A percentile compares a stretch with the other conserved stretches of the same genome.
phyloP scores from a whole-genome alignment of 2,888 invertebrate species.

The Drosophila basisetae region DNA sequence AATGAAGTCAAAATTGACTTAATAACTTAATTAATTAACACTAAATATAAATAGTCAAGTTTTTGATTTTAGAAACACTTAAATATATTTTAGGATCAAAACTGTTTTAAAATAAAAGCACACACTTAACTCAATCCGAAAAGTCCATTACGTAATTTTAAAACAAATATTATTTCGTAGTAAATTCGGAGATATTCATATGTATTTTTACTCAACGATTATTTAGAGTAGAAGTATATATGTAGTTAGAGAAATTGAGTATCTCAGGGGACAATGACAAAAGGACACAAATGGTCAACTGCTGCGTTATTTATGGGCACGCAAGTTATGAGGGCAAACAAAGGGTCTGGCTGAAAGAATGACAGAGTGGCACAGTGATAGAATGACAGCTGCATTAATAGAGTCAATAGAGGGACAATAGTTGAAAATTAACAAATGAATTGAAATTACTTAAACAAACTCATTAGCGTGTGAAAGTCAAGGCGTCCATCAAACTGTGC shows the following conservation, averaged over 20 bases:
- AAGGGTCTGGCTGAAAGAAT: conserved; percentile 15
- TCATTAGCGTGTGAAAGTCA: conserved; percentile 76
- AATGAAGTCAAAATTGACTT: too few relatives aligned
- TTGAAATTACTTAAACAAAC: conserved; percentile 81
- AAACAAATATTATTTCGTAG: background rate
- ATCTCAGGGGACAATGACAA: conserved; percentile 51
- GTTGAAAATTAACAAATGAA: conserved; percentile 81
- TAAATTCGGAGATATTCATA: background rate
- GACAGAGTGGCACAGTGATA: conserved; percentile 31
- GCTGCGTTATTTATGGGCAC: conserved; percentile 56
- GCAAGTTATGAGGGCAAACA: conserved; percentile 44
- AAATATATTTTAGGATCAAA: too few relatives aligned
- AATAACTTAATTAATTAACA: too few relatives aligned
- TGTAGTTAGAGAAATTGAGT: conserved; percentile 14
- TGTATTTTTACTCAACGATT: conserved; percentile 5
- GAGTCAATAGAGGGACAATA: conserved; percentile 77
- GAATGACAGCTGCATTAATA: conserved; percentile 65
- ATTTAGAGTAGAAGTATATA: background rate
- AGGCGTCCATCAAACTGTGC: conserved; percentile 60
- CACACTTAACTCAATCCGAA: too few relatives aligned
- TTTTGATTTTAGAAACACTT: too few relatives aligned
- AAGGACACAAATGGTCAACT: conserved; percentile 54
- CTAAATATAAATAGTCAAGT: too few relatives aligned
- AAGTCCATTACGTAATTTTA: too few relatives aligned
- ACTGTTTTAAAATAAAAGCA: too few relatives aligned